Conservation (phyloP, 2,888 invertebrate species). For the Therioaphis trifolii region DNA sequence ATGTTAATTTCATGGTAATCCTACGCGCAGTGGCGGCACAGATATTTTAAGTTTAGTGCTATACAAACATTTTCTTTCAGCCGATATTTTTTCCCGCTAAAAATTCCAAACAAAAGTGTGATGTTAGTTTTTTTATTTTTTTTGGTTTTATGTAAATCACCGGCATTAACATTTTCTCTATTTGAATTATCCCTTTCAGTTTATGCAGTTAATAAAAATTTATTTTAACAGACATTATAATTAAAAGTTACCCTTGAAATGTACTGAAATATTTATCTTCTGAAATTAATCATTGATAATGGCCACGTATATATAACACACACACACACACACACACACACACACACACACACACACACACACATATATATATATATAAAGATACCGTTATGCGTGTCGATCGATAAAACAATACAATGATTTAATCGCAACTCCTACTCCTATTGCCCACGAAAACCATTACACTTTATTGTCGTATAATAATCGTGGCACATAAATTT, state of each 20-base stretch:
- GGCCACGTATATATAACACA: too few relatives aligned
- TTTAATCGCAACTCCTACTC: not conserved
- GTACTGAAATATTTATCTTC: not conserved
- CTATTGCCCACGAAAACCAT: not conserved
- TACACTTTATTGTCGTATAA: not conserved
- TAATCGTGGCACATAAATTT: not conserved
- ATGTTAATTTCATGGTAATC: constrained; percentile 22
- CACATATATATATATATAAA: not conserved
- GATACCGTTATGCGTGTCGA: not conserved
- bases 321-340: too few relatives aligned
- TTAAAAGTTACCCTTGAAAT: constrained; percentile 10
- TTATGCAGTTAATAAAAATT: not conserved
- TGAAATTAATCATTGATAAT: not conserved
- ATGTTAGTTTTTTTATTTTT: not conserved
- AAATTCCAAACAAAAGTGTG: constrained; percentile 20
- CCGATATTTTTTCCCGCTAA: constrained; percentile 28
- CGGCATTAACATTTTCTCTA: constrained; percentile 13
- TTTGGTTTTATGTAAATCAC: constrained; percentile 7
- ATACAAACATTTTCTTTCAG: constrained; percentile 6
- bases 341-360: not conserved
- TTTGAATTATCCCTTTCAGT: not conserved
- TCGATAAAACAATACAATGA: constrained; percentile 5
- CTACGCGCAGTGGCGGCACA: not conserved
- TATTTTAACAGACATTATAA: constrained; percentile 21
- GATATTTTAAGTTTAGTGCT: constrained; percentile 21